A percentile compares a stretch with the other conserved stretches of the same genome.
Conservation (phyloP, 2,797 vertebrate species). For the Acipenser oxyrinchus region DNA sequence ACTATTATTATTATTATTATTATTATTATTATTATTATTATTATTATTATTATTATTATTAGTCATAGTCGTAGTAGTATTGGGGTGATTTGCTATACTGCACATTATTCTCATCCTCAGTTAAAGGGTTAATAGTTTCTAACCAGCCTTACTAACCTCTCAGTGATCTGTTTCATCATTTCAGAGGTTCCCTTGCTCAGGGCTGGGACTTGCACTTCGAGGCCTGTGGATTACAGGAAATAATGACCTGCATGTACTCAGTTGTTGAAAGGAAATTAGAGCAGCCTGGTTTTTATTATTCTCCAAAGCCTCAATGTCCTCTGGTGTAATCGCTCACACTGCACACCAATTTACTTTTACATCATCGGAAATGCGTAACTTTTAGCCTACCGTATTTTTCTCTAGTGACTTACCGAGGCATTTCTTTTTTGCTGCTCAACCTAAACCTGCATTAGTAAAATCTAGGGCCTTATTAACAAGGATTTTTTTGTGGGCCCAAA, state of each 20-base stretch:
- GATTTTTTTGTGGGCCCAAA: too few species aligned
- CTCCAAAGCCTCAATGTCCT: conserved; percentile 47
- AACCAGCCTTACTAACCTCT: conserved; percentile 45
- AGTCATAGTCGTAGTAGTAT: too few species aligned
- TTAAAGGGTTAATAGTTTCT: conserved; percentile 10
- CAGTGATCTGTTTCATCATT: conserved; percentile 55
- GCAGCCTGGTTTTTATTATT: conserved; percentile 64
- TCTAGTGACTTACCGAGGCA: too few species aligned
- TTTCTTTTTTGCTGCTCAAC: too few species aligned
- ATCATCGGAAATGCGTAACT: conserved; percentile 55
- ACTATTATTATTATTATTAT: too few species aligned
- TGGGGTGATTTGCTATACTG: too few species aligned
- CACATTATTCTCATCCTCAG: too few species aligned
- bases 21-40: too few species aligned
- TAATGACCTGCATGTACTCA: conserved; percentile 67
- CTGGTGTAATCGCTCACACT: conserved; percentile 50
- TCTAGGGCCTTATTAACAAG: too few species aligned
- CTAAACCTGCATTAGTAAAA: too few species aligned
- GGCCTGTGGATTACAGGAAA: conserved; percentile 53
- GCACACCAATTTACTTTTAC: conserved; percentile 52
- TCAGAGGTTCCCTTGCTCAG: conserved; percentile 34
- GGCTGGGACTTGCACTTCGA: conserved; percentile 43
- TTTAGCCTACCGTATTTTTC: conserved; percentile 15
- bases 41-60: too few species aligned
- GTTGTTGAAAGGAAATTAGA: conserved; percentile 68